Conservation (phyloP, 2,113 vertebrate genomes). For the Odocoileus hemionus region DNA sequence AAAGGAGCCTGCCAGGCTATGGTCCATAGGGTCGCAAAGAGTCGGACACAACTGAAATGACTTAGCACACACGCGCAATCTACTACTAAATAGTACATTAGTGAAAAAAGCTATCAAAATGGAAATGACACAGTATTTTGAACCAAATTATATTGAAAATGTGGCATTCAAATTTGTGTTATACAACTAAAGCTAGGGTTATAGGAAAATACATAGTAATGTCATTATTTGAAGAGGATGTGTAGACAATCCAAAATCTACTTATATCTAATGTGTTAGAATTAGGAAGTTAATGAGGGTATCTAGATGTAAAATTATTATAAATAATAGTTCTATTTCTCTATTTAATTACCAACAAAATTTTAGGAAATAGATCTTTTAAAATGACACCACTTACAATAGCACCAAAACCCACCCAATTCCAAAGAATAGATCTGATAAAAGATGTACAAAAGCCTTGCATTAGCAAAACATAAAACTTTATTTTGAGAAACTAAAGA, state of each 20-base stretch:
- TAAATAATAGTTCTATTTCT: background rate
- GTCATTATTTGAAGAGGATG: background rate
- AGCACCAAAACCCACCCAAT: background rate
- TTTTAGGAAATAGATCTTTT: background rate
- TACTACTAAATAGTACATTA: background rate
- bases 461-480: background rate
- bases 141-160: background rate
- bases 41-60: fast-evolving
- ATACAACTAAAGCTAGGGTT: background rate
- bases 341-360: background rate
- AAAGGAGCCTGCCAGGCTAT: background rate
- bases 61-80: fast-evolving
- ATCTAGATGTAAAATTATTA: background rate
- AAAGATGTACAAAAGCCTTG: background rate
- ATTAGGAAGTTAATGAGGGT: background rate
- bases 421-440: background rate
- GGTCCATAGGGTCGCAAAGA: background rate
- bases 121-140: background rate
- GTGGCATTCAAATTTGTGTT: background rate
- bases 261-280: background rate
- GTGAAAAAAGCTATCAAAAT: background rate
- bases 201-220: background rate
- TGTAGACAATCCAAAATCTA: background rate
- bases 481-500: background rate
- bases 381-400: background rate